Conservation (phyloP, 1,140 invertebrate species). For the Ridgeia piscesae region DNA sequence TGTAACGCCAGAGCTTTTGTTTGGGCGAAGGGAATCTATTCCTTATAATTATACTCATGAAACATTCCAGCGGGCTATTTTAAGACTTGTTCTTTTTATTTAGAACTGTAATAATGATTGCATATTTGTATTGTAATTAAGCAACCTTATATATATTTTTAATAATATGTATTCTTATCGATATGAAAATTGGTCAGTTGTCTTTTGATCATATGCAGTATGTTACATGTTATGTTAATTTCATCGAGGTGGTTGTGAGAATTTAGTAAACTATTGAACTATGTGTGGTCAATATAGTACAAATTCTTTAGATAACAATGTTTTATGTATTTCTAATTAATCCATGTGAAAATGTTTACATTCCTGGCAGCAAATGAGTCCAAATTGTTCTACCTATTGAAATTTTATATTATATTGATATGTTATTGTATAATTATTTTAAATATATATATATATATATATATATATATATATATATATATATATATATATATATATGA, state of each 20-base stretch:
- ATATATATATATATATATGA: too few species aligned
- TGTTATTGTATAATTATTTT: background rate
- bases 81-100: background rate
- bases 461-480: too few species aligned
- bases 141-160: background rate
- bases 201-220: background rate
- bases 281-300: background rate
- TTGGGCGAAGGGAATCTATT: background rate
- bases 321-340: background rate
- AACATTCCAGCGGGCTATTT: background rate
- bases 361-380: background rate
- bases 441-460: too few species aligned
- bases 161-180: too few species aligned
- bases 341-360: background rate
- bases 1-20: background rate
- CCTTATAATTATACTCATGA: background rate
- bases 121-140: background rate
- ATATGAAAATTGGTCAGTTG: background rate
- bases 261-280: background rate
- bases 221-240: background rate
- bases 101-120: background rate
- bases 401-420: background rate
- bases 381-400: background rate
- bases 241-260: background rate
- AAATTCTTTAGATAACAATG: background rate